phyloP scores from a whole-genome alignment of 2,797 vertebrate genomes.

The Varecia variegata region DNA sequence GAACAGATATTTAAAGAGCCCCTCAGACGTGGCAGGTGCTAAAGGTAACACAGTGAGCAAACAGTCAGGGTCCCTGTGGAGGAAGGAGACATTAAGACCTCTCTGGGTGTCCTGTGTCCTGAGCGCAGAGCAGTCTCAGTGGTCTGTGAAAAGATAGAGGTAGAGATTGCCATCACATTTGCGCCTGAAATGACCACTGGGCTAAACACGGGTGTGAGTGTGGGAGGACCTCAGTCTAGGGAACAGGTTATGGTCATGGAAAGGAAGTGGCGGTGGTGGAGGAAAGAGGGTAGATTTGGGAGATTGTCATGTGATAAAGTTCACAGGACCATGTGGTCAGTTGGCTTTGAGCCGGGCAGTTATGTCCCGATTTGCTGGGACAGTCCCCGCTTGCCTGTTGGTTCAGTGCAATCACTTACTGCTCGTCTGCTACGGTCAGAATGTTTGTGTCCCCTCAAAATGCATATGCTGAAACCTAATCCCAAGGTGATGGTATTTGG shows the following conservation, averaged over 20 bases:
- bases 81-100: neutral
- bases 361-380: neutral
- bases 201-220: neutral
- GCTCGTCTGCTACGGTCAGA: neutral
- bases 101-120: neutral
- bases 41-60: too few relatives aligned
- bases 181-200: neutral
- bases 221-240: neutral
- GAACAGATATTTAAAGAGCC: neutral
- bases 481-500: too few relatives aligned
- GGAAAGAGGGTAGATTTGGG: neutral
- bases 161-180: neutral
- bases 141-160: neutral
- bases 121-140: neutral
- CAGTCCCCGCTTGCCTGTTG: neutral
- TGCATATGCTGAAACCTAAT: neutral
- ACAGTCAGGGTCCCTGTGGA: neutral
- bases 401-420: neutral
- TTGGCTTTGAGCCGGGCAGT: neutral
- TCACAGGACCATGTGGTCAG: neutral
- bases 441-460: neutral
- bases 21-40: fast-evolving
- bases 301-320: neutral
- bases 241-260: too few relatives aligned
- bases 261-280: fast-evolving